A percentile compares a stretch with the other conserved stretches of the same genome.
phyloP scores from a whole-genome alignment of 2,797 vertebrate genomes.

The Premnoplex brunnescens region DNA sequence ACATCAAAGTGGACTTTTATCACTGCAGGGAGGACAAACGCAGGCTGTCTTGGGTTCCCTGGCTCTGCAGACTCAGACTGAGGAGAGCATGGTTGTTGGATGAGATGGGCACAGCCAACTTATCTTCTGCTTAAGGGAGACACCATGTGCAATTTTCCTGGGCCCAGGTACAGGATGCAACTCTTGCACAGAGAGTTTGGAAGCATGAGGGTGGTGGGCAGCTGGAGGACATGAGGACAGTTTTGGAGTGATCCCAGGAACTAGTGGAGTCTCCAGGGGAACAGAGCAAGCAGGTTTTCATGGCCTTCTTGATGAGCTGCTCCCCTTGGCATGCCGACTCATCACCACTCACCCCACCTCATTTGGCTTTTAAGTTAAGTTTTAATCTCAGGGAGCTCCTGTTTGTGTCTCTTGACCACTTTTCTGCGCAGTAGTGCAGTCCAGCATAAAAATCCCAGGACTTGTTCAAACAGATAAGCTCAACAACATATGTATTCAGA shows the following conservation, averaged over 20 bases:
- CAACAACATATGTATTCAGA: background rate
- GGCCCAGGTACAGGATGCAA: background rate
- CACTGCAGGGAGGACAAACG: background rate
- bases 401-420: background rate
- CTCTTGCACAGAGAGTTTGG: background rate
- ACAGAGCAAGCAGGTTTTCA: background rate
- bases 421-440: background rate
- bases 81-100: background rate
- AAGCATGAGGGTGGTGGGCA: background rate
- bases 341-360: background rate
- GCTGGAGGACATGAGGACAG: background rate
- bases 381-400: background rate
- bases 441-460: background rate
- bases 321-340: background rate
- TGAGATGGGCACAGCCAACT: background rate
- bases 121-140: background rate
- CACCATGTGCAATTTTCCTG: background rate
- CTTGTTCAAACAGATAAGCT: background rate
- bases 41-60: background rate
- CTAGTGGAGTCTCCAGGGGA: background rate
- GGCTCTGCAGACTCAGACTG: background rate
- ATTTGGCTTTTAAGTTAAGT: background rate
- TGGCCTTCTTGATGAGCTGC: background rate
- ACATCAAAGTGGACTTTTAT: background rate
- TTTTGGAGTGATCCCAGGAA: background rate